phyloP scores from a whole-genome alignment of 2,797 vertebrate genomes.

The Podarcis siculus region DNA sequence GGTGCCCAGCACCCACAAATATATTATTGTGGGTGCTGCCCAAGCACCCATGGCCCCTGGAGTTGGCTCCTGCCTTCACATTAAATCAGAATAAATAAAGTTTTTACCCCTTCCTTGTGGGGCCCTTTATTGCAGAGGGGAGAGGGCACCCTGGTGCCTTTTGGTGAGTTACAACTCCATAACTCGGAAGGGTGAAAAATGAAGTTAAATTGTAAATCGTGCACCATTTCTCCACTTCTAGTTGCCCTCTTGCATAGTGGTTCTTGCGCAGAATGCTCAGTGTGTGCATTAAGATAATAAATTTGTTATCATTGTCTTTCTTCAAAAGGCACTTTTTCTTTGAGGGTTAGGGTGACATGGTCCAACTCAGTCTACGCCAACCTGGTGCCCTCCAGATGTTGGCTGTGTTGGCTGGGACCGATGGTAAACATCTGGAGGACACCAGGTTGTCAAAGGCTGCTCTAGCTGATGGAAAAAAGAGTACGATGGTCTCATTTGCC shows the following conservation, averaged over 20 bases:
- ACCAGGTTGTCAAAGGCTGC: not conserved
- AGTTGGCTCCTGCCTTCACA: no score
- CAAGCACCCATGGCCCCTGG: no score
- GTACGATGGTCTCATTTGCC: not conserved
- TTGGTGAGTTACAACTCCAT: not conserved
- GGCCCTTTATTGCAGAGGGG: not conserved
- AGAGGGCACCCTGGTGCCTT: not conserved
- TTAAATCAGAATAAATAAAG: no score
- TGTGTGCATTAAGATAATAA: not conserved
- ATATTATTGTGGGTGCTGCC: no score
- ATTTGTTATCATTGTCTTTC: not conserved
- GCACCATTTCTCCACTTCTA: not conserved
- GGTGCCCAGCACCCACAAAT: no score
- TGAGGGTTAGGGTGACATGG: constrained; percentile 15
- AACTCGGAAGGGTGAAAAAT: not conserved
- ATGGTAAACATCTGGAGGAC: no score
- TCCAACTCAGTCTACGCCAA: not conserved
- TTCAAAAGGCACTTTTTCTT: constrained; percentile 26
- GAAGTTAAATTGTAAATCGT: not conserved
- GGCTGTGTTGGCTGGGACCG: no score
- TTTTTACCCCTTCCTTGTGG: no score
- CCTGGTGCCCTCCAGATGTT: no score
- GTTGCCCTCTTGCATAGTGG: not conserved
- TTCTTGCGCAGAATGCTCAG: no score
- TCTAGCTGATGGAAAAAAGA: constrained; percentile 5